Conservation (phyloP, 2,888 invertebrate genomes). For the Chirona hameri region DNA sequence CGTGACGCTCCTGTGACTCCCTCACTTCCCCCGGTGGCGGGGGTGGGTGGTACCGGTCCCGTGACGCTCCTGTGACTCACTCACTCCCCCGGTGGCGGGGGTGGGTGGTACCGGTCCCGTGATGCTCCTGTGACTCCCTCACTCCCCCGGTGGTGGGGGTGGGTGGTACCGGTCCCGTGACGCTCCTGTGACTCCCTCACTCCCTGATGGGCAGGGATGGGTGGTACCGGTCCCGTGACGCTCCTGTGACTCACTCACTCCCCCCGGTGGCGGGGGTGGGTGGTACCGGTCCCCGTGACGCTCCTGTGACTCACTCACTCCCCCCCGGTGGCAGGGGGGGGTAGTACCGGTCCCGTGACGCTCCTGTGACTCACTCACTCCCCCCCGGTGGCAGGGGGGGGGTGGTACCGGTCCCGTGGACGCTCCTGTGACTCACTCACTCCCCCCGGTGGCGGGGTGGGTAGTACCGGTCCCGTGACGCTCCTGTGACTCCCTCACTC, state of each 20-base stretch:
- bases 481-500: neutral
- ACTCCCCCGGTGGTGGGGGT: neutral
- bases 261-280: neutral
- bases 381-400: slow-evolving; percentile 28
- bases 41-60: neutral
- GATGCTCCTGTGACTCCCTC: too few relatives aligned
- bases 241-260: neutral
- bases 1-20: neutral
- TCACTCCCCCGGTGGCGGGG: neutral
- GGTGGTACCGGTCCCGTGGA: neutral
- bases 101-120: neutral
- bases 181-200: too few relatives aligned
- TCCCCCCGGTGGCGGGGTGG: neutral
- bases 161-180: neutral
- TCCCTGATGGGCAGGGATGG: neutral
- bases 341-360: neutral
- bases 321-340: neutral
- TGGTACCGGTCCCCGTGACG: too few relatives aligned
- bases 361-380: too few relatives aligned
- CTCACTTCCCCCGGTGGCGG: slow-evolving; percentile 29
- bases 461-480: too few relatives aligned
- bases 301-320: neutral
- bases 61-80: neutral
- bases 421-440: neutral
- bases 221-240: neutral